Evolutionary conservation across 2,888 invertebrate genomes (phyloP).

Genomic region (Lycia hirtaria): DNA sequence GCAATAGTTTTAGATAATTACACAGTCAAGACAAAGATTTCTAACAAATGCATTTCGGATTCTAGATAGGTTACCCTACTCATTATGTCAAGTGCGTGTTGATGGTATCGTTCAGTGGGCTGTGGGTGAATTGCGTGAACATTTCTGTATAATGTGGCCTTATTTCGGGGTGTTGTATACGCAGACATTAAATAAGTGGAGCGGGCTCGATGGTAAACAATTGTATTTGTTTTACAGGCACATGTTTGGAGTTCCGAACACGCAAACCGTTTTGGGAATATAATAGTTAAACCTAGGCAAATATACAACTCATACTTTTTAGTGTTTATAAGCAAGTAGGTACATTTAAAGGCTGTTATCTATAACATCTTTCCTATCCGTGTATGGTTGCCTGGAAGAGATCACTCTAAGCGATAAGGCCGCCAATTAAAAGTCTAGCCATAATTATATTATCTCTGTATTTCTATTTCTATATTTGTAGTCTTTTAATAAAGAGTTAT

Average conservation of each 20-base stretch:
- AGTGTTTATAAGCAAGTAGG: background rate
- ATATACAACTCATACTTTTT: background rate
- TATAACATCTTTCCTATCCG: no score
- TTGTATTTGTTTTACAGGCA: constrained; percentile 18
- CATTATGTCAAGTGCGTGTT: constrained; percentile 17
- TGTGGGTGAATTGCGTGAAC: constrained; percentile 23
- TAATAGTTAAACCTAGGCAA: background rate
- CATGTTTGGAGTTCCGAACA: constrained; percentile 14
- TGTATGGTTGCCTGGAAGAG: no score
- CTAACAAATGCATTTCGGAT: no score
- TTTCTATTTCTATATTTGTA: no score
- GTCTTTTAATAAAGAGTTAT: no score
- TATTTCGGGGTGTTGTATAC: constrained; percentile 19
- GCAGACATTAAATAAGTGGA: constrained; percentile 21
- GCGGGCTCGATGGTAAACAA: constrained; percentile 18
- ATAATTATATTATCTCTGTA: no score
- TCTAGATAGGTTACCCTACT: no score
- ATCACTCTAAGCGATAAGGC: no score
- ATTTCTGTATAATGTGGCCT: constrained; percentile 2
- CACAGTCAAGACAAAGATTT: no score
- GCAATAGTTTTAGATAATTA: no score
- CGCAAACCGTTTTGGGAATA: constrained; percentile 1
- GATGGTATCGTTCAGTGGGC: constrained; percentile 8
- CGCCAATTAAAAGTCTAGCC: no score
- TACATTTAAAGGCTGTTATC: no score